Percentiles rank a stretch among this genome's conserved stretches.
These are phyloP conservation scores for Diprion similis DNA, from an alignment of 1,140 invertebrate species.

Conservation along the genomic window DNA sequence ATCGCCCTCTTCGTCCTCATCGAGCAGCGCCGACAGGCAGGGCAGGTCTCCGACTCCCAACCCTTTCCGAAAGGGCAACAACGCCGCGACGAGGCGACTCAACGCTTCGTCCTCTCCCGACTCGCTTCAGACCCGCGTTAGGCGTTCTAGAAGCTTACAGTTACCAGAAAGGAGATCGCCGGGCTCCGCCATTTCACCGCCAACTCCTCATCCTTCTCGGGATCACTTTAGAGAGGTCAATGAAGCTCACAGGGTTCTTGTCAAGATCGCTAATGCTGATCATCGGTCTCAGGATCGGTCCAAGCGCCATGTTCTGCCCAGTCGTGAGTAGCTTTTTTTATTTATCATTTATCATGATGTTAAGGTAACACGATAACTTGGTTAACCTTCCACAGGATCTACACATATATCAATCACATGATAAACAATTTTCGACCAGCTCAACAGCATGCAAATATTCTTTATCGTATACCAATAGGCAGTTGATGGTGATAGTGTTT, in stretches of 20 bases:
- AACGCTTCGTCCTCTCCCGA: conserved; percentile 53
- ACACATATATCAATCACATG: no score
- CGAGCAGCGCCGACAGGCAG: conserved; percentile 54
- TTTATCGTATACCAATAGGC: no score
- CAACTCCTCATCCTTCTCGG: conserved; percentile 34
- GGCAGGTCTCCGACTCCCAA: conserved; percentile 53
- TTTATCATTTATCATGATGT: no score
- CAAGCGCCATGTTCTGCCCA: conserved; percentile 45
- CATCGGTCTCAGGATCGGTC: conserved; percentile 23
- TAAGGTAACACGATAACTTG: no score
- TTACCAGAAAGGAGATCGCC: conserved; percentile 64
- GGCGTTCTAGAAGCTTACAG: conserved; percentile 65
- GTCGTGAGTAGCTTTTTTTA: conserved; percentile 42
- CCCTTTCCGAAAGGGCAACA: conserved; percentile 42
- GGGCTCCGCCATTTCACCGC: conserved; percentile 31
- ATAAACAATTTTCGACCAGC: no score
- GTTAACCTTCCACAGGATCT: no score
- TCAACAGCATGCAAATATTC: no score
- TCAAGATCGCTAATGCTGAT: conserved; percentile 54
- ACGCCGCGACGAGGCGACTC: conserved; percentile 47
- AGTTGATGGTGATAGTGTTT: no score
- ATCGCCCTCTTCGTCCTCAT: conserved; percentile 61
- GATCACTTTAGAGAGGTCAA: conserved; percentile 49
- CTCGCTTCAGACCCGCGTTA: conserved; percentile 56
- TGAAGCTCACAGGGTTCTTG: conserved; percentile 54